Conservation (phyloP, 2,888 invertebrate species). For the Brachyopa scutellaris region DNA sequence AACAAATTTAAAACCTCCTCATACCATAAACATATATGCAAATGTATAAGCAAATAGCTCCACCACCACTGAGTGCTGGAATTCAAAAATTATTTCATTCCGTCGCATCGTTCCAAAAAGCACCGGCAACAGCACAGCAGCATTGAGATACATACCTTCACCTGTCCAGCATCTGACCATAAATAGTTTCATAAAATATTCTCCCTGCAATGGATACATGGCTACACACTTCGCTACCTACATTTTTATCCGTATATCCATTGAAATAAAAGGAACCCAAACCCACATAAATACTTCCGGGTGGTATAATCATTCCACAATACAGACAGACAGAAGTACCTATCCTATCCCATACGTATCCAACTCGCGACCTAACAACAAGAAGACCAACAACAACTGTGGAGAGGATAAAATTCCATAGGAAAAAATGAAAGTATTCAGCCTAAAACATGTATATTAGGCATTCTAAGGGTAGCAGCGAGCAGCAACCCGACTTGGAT, state of each 20-base stretch:
- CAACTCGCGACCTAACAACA: constrained; percentile 36
- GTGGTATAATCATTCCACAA: background rate
- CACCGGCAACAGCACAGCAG: background rate
- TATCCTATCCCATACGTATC: constrained; percentile 6
- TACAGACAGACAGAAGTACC: too few species aligned
- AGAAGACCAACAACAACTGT: background rate
- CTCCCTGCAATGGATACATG: constrained; percentile 31
- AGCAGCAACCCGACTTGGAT: constrained; percentile 1
- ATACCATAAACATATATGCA: background rate
- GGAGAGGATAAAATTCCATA: constrained; percentile 43
- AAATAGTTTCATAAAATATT: constrained; percentile 67
- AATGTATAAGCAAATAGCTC: background rate
- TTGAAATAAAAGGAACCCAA: constrained; percentile 62
- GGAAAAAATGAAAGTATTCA: constrained; percentile 63
- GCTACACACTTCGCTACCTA: background rate
- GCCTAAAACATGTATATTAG: constrained; percentile 69
- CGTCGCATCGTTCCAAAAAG: constrained; percentile 2
- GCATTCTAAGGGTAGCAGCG: constrained; percentile 40
- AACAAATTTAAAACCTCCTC: background rate
- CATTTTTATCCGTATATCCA: constrained; percentile 39
- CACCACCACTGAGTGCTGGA: background rate
- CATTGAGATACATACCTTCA: constrained; percentile 59
- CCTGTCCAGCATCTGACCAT: constrained; percentile 63
- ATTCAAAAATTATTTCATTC: constrained; percentile 45
- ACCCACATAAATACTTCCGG: constrained; percentile 59